Conservation (phyloP, 2,797 vertebrate genomes). For the Pipistrellus pipistrellus region DNA sequence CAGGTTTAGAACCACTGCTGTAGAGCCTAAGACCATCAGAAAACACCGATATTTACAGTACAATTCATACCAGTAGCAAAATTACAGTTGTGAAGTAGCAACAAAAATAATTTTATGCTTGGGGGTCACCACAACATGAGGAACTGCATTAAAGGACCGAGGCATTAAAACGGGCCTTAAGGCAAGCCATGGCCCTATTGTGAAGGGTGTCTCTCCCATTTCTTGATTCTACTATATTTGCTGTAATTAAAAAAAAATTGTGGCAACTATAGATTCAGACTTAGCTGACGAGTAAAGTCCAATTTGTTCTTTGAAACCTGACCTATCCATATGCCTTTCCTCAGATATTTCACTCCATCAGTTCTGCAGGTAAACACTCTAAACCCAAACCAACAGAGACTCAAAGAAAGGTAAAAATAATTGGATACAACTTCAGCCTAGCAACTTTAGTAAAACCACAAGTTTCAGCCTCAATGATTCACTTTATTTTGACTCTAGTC, state of each 20-base stretch:
- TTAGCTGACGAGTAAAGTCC: background rate
- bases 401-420: slow-evolving; percentile 31
- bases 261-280: background rate
- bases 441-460: background rate
- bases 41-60: too few species aligned
- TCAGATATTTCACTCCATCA: background rate
- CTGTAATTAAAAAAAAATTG: background rate
- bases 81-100: too few species aligned
- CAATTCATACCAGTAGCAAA: too few species aligned
- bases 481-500: background rate
- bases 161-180: background rate
- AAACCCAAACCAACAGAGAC: background rate
- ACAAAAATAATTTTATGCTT: too few species aligned
- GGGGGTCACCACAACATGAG: too few species aligned
- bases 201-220: background rate
- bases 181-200: background rate
- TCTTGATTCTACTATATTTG: slow-evolving; percentile 16
- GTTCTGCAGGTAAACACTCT: background rate
- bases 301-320: background rate
- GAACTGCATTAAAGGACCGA: too few species aligned
- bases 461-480: background rate
- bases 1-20: too few species aligned
- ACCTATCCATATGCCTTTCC: background rate
- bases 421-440: background rate
- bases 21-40: too few species aligned